Conservation (phyloP, 2,113 vertebrate genomes). For the Eidolon helvum region DNA sequence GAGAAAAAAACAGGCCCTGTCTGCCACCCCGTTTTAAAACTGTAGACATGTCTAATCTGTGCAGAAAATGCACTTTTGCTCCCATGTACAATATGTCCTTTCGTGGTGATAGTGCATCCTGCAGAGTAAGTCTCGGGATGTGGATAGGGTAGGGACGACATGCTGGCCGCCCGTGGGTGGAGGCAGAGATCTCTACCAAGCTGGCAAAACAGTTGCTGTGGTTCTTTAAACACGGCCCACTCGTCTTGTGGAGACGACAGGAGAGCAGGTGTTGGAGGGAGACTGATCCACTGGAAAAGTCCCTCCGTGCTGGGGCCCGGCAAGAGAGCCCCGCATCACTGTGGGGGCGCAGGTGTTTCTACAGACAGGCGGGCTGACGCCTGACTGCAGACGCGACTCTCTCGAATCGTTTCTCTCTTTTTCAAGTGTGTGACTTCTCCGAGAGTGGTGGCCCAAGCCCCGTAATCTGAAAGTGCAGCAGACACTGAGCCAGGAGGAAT, state of each 20-base stretch:
- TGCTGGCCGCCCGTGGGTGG: no score
- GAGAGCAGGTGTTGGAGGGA: not conserved
- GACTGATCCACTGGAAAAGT: not conserved
- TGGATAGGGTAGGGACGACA: accelerated
- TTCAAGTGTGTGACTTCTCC: not conserved
- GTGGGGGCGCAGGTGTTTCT: accelerated
- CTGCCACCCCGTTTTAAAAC: not conserved
- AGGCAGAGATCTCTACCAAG: not conserved
- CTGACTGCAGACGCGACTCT: not conserved
- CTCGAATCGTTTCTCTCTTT: not conserved
- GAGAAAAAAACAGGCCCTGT: not conserved
- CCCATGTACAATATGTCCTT: accelerated
- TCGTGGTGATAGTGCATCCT: accelerated
- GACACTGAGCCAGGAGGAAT: not conserved
- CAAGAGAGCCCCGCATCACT: accelerated
- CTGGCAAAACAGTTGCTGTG: not conserved
- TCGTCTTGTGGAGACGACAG: not conserved
- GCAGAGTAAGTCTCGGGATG: no score
- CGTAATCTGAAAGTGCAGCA: not conserved
- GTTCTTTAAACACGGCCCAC: not conserved
- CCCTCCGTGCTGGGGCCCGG: accelerated
- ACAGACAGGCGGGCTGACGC: accelerated
- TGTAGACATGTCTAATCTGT: not conserved
- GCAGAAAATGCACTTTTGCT: not conserved
- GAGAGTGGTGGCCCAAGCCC: not conserved